Evolutionary conservation across 37 sponge, comb jelly and placozoan species (phyloP).

Genomic region (Theonella swinhoei): DNA sequence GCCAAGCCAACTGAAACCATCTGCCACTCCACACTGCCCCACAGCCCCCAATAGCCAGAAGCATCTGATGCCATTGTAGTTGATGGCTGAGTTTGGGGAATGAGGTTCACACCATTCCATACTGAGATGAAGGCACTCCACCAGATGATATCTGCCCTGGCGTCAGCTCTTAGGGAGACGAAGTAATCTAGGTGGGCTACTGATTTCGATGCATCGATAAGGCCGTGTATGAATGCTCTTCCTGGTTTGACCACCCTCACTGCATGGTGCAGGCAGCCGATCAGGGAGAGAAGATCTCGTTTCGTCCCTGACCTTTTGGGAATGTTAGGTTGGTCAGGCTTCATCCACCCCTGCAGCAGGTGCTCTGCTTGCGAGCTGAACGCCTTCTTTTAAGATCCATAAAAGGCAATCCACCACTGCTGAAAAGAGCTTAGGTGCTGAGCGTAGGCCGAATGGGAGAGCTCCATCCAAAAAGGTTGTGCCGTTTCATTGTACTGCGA

Average conservation of each 20-base stretch:
- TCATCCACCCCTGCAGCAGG: neutral
- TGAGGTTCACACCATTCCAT: slow-evolving; percentile 6
- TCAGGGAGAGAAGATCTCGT: neutral
- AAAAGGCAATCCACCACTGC: neutral
- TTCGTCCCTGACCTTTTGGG: neutral
- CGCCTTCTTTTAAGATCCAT: neutral
- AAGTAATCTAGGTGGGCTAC: neutral
- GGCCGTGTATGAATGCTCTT: neutral
- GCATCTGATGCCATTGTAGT: neutral
- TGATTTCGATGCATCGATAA: neutral
- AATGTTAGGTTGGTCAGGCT: neutral
- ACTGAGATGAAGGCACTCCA: neutral
- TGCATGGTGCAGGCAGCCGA: neutral
- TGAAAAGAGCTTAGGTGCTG: neutral
- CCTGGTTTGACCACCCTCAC: neutral
- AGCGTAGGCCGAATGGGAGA: neutral
- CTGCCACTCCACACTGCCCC: neutral
- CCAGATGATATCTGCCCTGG: slow-evolving; percentile 29
- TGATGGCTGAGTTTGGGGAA: neutral
- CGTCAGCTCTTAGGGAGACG: slow-evolving; percentile 4
- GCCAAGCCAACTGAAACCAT: neutral
- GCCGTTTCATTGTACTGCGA: neutral
- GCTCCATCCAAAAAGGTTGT: neutral
- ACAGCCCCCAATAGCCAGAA: slow-evolving; percentile 15
- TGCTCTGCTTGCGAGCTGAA: neutral